Evolutionary conservation across 2,888 invertebrate species (phyloP), one percentile per base, ranked within the genome.

Genomic region (Eurytoma californica): DNA sequence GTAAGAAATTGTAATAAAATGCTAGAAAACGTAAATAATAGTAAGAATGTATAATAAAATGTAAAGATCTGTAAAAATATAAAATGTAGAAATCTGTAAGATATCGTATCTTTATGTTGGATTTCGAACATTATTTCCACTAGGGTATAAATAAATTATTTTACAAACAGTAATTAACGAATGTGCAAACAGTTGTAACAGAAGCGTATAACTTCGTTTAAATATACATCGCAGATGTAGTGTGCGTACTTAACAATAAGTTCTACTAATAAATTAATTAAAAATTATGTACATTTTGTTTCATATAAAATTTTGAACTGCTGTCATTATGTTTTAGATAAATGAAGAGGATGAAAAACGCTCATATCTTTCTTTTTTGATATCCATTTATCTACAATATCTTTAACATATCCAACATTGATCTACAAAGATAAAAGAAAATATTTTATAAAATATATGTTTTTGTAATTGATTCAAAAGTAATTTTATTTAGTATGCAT

Each of bases 301-400:
- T 28, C 49, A 20, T 49, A 68, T 18, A 18, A 67, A 16, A 58
- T 18, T 55, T 49, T 30, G 16, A 13, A 51, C 55, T 92, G 91
- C 49, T 57, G 2, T 39, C 5, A n/a, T 51, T 74, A 63, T 72
- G 66, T 53, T 61, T 70, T n/a, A 12, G 85, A 68, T 14, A 83
- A 77, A 61, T 84, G 78, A 68, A 88, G 73, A 1, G 85, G 85
- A 69, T 86, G 82, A 65, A 88, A 83, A 18, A 86, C 57, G 2
- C 84, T 86, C 77, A 84, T 82, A 55, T 85, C 83, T n/a, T 86
- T 82, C 75, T 82, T 85, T 63, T 83, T 82, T 28, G 69, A 49
- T 47, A 88, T 77, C 85, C 85, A 88, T 58, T 77, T 74, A 13
- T 84, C 77, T 4, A 87, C 60, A 69, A 85, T 79, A 30, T 78